Percentiles rank a stretch among this genome's conserved stretches.
phyloP scores from a whole-genome alignment of 2,113 vertebrate genomes.

The Cebus imitator region DNA sequence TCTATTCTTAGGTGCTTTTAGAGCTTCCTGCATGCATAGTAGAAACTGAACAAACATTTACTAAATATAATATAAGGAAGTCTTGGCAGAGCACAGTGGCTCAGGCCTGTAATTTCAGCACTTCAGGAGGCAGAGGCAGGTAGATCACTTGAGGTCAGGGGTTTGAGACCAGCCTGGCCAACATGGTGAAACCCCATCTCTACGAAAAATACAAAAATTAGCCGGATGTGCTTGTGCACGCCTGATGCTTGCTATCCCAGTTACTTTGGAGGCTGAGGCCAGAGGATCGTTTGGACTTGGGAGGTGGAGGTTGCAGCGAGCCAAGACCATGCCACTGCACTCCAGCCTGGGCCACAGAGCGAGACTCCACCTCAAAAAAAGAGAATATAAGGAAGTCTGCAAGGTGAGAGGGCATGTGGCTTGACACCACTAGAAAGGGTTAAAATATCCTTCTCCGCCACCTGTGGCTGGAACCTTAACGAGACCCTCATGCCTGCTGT shows the following conservation, averaged over 20 bases:
- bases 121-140: background rate
- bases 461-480: background rate
- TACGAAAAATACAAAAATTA: no score
- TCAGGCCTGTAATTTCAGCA: background rate
- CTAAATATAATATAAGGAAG: background rate
- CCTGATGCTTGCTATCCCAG: background rate
- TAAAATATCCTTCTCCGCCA: background rate
- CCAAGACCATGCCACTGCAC: background rate
- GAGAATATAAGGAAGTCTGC: background rate
- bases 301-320: background rate
- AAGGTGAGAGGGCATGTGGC: background rate
- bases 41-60: background rate
- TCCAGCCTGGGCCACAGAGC: background rate
- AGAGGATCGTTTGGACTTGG: background rate
- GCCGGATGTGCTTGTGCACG: no score
- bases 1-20: background rate
- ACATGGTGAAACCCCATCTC: background rate
- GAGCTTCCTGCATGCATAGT: background rate
- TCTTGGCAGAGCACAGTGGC: background rate
- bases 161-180: background rate
- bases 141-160: background rate
- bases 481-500: background rate
- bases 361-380: background rate
- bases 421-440: background rate
- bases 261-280: background rate